Percentiles rank a stretch among this genome's conserved stretches.
phyloP scores from a whole-genome alignment of 2,113 vertebrate genomes.

The Limnothrissa miodon region DNA sequence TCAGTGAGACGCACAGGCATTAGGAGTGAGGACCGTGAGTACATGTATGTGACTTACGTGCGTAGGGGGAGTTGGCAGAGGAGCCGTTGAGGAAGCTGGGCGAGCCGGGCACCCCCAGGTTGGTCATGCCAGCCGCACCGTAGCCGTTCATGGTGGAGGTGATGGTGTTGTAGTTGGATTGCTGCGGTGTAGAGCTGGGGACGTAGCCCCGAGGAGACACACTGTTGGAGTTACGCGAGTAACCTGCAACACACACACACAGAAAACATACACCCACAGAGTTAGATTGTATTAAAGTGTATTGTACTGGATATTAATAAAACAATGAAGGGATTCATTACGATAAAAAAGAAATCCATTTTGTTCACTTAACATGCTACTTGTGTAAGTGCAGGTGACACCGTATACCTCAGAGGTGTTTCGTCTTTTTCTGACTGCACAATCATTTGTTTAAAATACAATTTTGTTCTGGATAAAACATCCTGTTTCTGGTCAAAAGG shows the following conservation, averaged over 20 bases:
- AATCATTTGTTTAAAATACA: not conserved
- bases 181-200: slow-evolving; percentile 89
- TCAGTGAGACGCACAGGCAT: too few relatives aligned
- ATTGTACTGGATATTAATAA: not conserved
- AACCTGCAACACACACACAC: slow-evolving; percentile 68
- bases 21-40: not conserved
- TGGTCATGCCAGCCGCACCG: slow-evolving; percentile 77
- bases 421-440: not conserved
- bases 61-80: slow-evolving; percentile 89
- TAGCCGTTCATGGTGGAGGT: slow-evolving; percentile 86
- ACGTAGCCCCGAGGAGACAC: slow-evolving; percentile 84
- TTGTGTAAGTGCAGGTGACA: not conserved
- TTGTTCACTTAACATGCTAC: not conserved
- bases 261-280: not conserved
- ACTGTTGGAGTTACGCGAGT: slow-evolving; percentile 86
- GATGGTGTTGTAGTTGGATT: slow-evolving; percentile 83
- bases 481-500: slow-evolving; percentile 8
- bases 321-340: not conserved
- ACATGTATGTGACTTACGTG: slow-evolving; percentile 81
- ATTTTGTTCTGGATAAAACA: not conserved
- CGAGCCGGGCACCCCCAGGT: slow-evolving; percentile 88
- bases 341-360: not conserved
- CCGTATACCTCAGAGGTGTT: not conserved
- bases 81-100: slow-evolving; percentile 95
- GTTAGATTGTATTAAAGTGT: not conserved